These are phyloP conservation scores for Parasteatoda lunata DNA, from an alignment of 2,888 invertebrate genomes.

Conservation along the genomic window DNA sequence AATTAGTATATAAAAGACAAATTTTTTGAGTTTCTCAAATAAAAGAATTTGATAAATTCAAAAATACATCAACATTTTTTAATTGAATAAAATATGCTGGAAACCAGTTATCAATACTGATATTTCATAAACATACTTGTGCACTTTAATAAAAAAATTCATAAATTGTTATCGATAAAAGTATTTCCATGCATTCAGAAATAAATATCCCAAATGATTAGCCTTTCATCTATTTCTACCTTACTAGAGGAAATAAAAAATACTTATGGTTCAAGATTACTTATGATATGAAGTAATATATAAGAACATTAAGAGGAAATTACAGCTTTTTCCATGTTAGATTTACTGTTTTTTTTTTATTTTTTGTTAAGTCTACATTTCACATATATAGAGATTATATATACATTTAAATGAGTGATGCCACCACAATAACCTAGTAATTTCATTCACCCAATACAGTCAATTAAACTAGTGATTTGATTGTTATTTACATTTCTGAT, in stretches of 20 bases:
- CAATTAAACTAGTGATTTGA: conserved; percentile 52
- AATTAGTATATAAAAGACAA: too few species aligned
- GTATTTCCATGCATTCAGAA: not conserved
- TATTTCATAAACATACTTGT: too few species aligned
- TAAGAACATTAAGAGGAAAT: conserved; percentile 27
- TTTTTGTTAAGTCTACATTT: conserved; percentile 29
- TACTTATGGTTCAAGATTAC: not conserved
- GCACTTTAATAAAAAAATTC: too few species aligned
- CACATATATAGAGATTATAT: conserved; percentile 65
- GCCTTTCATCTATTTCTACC: not conserved
- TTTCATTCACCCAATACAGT: conserved; percentile 41
- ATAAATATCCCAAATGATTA: not conserved
- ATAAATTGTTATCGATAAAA: too few species aligned
- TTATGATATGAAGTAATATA: conserved; percentile 1
- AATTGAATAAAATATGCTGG: too few species aligned
- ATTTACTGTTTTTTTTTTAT: conserved; percentile 44
- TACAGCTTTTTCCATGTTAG: conserved; percentile 63
- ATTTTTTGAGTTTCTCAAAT: too few species aligned
- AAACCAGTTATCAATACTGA: too few species aligned
- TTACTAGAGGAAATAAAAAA: conserved; percentile 6
- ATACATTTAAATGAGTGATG: conserved; percentile 60
- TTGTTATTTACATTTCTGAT: conserved; percentile 56
- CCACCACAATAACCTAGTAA: conserved; percentile 42
- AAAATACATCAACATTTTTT: too few species aligned
- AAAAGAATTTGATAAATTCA: too few species aligned